Percentiles rank a stretch among this genome's conserved stretches.
Evolutionary conservation across 2,113 vertebrate genomes (phyloP).

Genomic region (Ranitomeya variabilis): DNA sequence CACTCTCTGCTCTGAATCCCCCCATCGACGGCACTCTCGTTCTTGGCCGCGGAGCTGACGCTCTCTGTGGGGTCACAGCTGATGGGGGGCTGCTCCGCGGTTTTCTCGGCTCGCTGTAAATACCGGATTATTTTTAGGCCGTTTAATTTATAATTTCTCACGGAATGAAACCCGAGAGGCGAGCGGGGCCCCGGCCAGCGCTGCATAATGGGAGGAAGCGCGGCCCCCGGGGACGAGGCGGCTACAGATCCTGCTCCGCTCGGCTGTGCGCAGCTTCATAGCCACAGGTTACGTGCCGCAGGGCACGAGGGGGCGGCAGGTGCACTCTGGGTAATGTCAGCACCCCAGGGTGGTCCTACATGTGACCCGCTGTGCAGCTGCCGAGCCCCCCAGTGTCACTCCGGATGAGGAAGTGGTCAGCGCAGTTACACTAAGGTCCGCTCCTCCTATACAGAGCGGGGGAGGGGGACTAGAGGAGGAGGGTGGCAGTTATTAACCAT

Average conservation of each 20-base stretch:
- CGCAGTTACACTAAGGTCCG: background rate
- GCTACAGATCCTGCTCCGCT: background rate
- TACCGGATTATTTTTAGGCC: constrained; percentile 6
- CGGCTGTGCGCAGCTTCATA: background rate
- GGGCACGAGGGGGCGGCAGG: background rate
- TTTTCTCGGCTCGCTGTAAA: background rate
- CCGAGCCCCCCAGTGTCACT: too few relatives aligned
- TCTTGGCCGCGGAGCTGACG: background rate
- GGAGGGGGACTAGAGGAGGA: too few relatives aligned
- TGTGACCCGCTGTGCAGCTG: too few relatives aligned
- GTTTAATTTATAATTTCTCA: constrained; percentile 22
- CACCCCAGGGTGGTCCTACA: too few relatives aligned
- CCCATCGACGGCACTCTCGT: background rate
- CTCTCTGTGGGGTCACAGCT: background rate
- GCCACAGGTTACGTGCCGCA: background rate
- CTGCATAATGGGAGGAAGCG: constrained; percentile 30
- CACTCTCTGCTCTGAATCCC: too few relatives aligned
- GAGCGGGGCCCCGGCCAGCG: background rate
- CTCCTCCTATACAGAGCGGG: too few relatives aligned
- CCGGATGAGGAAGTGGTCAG: too few relatives aligned
- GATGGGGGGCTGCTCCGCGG: too few relatives aligned
- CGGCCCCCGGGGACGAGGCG: background rate
- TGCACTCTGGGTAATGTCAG: background rate
- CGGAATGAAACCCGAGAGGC: background rate
- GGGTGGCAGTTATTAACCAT: too few relatives aligned